These are phyloP conservation scores for Elgaria multicarinata DNA, from an alignment of 2,113 vertebrate species.

Conservation along the genomic window DNA sequence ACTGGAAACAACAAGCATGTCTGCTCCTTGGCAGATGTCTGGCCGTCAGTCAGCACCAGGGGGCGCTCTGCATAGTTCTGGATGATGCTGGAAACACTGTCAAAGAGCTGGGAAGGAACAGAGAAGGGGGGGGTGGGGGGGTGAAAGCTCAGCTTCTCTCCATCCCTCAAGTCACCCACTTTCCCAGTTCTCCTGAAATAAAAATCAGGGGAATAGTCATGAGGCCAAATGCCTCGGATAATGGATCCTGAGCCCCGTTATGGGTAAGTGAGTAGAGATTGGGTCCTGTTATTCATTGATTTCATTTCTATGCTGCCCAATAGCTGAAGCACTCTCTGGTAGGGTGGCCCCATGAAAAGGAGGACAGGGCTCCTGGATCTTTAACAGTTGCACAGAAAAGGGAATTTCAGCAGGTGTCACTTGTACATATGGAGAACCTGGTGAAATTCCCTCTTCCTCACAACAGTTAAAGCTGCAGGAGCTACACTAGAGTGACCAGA, in stretches of 20 bases:
- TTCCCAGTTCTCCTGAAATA: background rate
- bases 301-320: no score
- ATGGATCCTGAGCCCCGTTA: background rate
- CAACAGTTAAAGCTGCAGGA: no score
- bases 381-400: no score
- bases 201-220: background rate
- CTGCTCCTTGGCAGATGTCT: slow-evolving; percentile 76
- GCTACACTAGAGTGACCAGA: no score
- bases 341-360: no score
- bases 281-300: background rate
- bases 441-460: no score
- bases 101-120: slow-evolving; percentile 74
- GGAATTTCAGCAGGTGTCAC: no score
- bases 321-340: no score
- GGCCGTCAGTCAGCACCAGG: slow-evolving; percentile 84
- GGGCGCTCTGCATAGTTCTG: slow-evolving; percentile 79
- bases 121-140: background rate
- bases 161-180: background rate
- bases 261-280: background rate
- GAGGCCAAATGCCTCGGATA: background rate
- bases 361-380: no score
- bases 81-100: slow-evolving; percentile 80
- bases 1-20: slow-evolving; percentile 79
- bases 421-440: no score
- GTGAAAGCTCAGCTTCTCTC: background rate